Evolutionary conservation across 2,113 vertebrate species (phyloP).

Genomic region (Neogale vison): DNA sequence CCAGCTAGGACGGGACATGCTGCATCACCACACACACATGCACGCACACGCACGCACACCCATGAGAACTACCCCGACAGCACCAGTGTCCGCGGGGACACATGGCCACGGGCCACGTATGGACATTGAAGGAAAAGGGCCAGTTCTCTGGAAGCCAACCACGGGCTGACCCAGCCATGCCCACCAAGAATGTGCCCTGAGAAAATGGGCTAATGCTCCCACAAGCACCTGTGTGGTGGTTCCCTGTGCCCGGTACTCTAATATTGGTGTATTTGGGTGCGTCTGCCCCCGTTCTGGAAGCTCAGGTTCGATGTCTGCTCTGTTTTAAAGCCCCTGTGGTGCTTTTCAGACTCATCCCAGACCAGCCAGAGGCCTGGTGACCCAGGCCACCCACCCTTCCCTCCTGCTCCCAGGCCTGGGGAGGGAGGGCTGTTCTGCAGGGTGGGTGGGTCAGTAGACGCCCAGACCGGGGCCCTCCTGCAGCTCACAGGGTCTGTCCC

Average conservation of each 20-base stretch:
- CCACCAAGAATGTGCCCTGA: not conserved
- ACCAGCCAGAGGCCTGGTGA: not conserved
- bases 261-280: not conserved
- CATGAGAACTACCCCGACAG: too few relatives aligned
- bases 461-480: not conserved
- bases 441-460: not conserved
- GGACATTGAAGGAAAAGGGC: not conserved
- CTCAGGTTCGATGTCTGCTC: not conserved
- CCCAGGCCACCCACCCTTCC: not conserved
- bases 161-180: not conserved
- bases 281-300: accelerated
- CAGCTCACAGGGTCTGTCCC: not conserved
- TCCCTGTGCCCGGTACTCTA: not conserved
- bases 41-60: accelerated
- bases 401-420: not conserved
- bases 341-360: not conserved
- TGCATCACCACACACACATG: too few relatives aligned
- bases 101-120: not conserved
- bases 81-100: not conserved
- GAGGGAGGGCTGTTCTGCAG: not conserved
- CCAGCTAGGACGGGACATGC: accelerated
- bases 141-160: not conserved
- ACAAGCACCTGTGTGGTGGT: not conserved
- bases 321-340: not conserved
- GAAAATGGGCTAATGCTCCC: not conserved